Conservation (phyloP, 2,113 vertebrate genomes). For the Anguilla rostrata region DNA sequence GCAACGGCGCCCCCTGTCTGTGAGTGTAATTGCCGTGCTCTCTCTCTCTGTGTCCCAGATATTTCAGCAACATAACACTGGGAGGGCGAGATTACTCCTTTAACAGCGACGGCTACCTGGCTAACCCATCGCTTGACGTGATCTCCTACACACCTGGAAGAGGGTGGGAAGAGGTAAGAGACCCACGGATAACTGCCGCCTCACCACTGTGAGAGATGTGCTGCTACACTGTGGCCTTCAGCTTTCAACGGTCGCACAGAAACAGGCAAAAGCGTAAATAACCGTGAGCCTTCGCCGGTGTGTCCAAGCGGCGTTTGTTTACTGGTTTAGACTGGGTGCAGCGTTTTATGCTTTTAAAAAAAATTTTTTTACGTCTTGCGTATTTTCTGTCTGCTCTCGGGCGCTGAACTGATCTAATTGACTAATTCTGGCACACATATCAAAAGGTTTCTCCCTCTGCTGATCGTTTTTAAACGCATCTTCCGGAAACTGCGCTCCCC, state of each 20-base stretch:
- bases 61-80: constrained; percentile 93
- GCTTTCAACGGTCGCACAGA: background rate
- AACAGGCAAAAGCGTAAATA: background rate
- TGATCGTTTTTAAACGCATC: constrained; percentile 11
- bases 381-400: background rate
- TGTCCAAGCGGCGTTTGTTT: background rate
- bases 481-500: no score
- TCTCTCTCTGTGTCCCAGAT: constrained; percentile 63
- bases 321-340: background rate
- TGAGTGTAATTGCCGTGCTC: constrained; percentile 7
- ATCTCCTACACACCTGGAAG: constrained; percentile 88
- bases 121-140: constrained; percentile 90
- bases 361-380: no score
- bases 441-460: constrained; percentile 1
- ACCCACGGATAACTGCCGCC: background rate
- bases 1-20: background rate
- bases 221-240: background rate
- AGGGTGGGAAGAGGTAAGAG: constrained; percentile 92
- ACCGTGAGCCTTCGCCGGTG: background rate
- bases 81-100: constrained; percentile 91
- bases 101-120: constrained; percentile 85
- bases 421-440: constrained; percentile 7
- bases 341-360: no score
- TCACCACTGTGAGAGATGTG: background rate
- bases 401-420: constrained; percentile 2